A percentile compares a stretch with the other conserved stretches of the same genome.
Evolutionary conservation across 30 jellyfish, hydroid and myxozoan genomes (phyloP).

Genomic region (Cassiopea xamachana): DNA sequence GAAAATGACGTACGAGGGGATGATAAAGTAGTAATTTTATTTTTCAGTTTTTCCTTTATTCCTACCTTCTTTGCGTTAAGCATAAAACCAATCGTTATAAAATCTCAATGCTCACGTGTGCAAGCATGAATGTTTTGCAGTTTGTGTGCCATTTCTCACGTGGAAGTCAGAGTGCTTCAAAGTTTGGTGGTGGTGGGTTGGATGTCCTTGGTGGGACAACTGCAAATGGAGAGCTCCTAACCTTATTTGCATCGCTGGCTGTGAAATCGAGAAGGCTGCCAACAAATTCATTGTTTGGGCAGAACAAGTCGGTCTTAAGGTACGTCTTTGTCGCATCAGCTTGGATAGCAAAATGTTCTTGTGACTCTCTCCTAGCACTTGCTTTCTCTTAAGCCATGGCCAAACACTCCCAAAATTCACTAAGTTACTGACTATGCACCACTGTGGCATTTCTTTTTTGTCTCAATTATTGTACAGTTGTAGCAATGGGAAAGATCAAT

Average conservation of each 20-base stretch:
- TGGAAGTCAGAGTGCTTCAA: slow-evolving; percentile 69
- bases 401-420: too few species aligned
- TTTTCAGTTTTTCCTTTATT: too few species aligned
- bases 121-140: slow-evolving; percentile 8
- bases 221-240: slow-evolving; percentile 70
- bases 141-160: slow-evolving; percentile 75
- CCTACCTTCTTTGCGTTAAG: too few species aligned
- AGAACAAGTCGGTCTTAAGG: slow-evolving; percentile 75
- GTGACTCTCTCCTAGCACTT: too few species aligned
- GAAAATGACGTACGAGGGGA: too few species aligned
- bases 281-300: slow-evolving; percentile 78
- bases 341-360: neutral
- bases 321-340: neutral
- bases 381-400: too few species aligned
- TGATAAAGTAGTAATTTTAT: too few species aligned
- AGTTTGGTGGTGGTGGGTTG: slow-evolving; percentile 79
- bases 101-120: too few species aligned
- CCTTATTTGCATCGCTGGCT: slow-evolving; percentile 81
- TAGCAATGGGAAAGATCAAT: neutral
- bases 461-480: neutral
- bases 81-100: too few species aligned
- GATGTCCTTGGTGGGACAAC: slow-evolving; percentile 75
- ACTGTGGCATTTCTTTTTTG: neutral
- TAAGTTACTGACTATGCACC: too few species aligned
- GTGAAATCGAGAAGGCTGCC: slow-evolving; percentile 73